Percentiles rank a stretch among this genome's conserved stretches.
Conservation (phyloP, 2,113 vertebrate species). For the Glareola pratincola region DNA sequence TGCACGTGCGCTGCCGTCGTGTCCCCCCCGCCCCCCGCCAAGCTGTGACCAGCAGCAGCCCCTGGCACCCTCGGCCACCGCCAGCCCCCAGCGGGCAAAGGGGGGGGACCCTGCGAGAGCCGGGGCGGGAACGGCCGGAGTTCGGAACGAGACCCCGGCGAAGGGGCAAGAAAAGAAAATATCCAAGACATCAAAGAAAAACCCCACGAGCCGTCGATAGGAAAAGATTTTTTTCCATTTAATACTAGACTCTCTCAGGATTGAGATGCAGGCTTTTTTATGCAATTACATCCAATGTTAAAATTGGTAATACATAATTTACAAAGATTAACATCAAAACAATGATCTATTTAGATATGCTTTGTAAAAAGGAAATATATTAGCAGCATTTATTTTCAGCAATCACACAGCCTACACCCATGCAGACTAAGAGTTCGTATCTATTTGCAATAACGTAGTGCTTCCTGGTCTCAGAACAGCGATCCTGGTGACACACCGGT, state of each 20-base stretch:
- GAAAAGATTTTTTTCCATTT: slow-evolving; percentile 86
- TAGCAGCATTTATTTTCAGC: slow-evolving; percentile 87
- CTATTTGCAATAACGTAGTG: slow-evolving; percentile 82
- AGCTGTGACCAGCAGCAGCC: not conserved
- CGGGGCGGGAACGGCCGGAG: not conserved
- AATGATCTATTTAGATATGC: slow-evolving; percentile 85
- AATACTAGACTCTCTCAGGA: slow-evolving; percentile 87
- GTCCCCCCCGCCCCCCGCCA: not conserved
- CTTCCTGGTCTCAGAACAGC: slow-evolving; percentile 76
- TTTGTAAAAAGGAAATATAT: slow-evolving; percentile 88
- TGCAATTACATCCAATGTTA: slow-evolving; percentile 90
- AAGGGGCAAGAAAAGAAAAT: not conserved
- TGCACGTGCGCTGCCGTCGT: not conserved
- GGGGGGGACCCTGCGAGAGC: not conserved
- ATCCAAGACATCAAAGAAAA: not conserved
- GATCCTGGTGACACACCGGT: slow-evolving; percentile 72
- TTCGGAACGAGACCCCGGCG: too few species aligned
- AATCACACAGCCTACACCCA: slow-evolving; percentile 84
- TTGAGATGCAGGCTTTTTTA: slow-evolving; percentile 85
- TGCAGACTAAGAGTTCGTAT: slow-evolving; percentile 79
- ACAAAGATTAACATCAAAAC: slow-evolving; percentile 90
- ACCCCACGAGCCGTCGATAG: slow-evolving; percentile 41
- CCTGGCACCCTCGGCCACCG: accelerated
- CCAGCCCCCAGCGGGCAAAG: accelerated
- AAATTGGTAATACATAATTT: slow-evolving; percentile 89